Base-by-base conservation (phyloP, 2,113 vertebrate species). In the Erythrolamprus reginae region DNA sequence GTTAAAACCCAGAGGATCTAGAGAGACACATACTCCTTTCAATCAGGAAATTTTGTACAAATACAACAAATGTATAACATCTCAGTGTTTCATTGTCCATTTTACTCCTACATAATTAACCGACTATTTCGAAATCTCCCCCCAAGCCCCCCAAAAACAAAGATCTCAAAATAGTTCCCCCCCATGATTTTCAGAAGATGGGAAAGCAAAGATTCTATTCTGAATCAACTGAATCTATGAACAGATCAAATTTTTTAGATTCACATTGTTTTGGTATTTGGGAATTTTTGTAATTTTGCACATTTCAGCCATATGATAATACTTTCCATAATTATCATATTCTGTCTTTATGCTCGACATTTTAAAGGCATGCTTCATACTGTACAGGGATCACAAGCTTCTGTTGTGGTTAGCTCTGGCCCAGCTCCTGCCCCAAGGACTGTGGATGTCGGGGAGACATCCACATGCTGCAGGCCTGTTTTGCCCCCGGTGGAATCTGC, bases 1-100 rank as follows among this genome's bases (percentile, higher is more conserved):
- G 92, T 91, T 91, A 87, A 82, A 90, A 88, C 94, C 92, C 94
- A 93, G 93, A 96, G 94, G 84, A 91, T 93, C 93, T 91, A 90
- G 92, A 93, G 89, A 94, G 90, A 94, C 89, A 91, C 91, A 91
- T 93, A 92, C 56, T 93, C 91, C 86, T 90, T 88, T 91, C 92
- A 93, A 88, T 87, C 91, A 95, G 88, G 82, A 48, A 94, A 82
- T 38, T 92, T 85, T 56, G 26, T 42, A 87, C 8, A 82, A 90
- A 77, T 89, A 87, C 56, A 93, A 87, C 56, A 93, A 90, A 91
- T 84, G 53, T 42, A 0, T 89, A 88, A 90, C 33, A 86, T 61
- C 89, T 87, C 92, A 55, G 48, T 85, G 82, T 28, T 93, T 94
- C 33, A 42, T 77, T 94, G 28, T 50, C 53, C 33, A 38, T 82